Evolutionary conservation across 2,888 invertebrate genomes (phyloP).

Genomic region (Chloroclysta siterata): DNA sequence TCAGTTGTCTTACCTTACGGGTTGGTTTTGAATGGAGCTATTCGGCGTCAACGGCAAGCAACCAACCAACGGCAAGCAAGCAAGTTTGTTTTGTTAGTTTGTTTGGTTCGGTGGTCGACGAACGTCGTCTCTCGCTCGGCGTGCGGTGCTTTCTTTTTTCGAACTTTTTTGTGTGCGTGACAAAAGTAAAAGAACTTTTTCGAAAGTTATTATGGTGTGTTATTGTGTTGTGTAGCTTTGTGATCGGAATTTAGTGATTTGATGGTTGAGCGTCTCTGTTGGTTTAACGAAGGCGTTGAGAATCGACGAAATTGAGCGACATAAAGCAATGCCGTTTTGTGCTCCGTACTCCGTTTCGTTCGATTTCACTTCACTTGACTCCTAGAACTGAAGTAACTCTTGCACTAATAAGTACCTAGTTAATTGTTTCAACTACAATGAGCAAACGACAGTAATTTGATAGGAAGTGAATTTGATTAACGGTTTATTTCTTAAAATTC

Average conservation of each 20-base stretch:
- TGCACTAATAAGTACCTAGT: background rate
- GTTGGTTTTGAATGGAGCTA: slow-evolving; percentile 29
- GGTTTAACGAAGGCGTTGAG: slow-evolving; percentile 33
- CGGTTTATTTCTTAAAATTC: no score
- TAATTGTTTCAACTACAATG: no score
- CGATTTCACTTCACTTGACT: slow-evolving; percentile 51
- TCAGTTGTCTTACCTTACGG: slow-evolving; percentile 51
- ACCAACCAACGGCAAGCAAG: slow-evolving; percentile 27
- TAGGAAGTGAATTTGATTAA: no score
- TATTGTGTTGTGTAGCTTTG: slow-evolving; percentile 49
- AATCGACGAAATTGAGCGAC: slow-evolving; percentile 57
- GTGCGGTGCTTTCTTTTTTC: slow-evolving; percentile 54
- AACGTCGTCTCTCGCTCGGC: slow-evolving; percentile 65
- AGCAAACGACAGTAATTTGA: no score
- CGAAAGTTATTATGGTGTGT: slow-evolving; percentile 63
- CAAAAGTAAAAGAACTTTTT: slow-evolving; percentile 65
- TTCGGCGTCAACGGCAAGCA: slow-evolving; percentile 43
- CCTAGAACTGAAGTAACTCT: background rate
- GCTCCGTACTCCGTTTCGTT: slow-evolving; percentile 54
- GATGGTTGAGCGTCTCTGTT: slow-evolving; percentile 46
- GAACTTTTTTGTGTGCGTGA: slow-evolving; percentile 64
- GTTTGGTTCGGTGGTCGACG: slow-evolving; percentile 68
- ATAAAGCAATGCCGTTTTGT: slow-evolving; percentile 41
- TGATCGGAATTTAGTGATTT: slow-evolving; percentile 59
- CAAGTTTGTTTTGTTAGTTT: slow-evolving; percentile 56